phyloP scores from a whole-genome alignment of 2,888 invertebrate species.

The Dyspetes luteomarginatus region DNA sequence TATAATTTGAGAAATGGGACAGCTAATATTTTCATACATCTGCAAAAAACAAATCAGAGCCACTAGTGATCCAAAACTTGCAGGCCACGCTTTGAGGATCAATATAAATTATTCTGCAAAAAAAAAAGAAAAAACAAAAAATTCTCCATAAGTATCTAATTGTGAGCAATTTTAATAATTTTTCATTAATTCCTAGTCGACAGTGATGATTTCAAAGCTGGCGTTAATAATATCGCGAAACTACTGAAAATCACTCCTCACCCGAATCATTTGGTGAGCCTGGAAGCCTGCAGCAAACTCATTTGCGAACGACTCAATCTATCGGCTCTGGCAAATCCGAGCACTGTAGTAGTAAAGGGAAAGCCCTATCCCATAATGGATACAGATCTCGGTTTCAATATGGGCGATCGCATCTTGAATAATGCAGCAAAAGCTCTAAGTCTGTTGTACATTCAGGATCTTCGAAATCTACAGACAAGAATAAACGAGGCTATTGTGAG shows the following conservation, averaged over 20 bases:
- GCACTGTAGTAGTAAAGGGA: constrained; percentile 85
- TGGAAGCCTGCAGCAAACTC: constrained; percentile 88
- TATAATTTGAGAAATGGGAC: too few relatives aligned
- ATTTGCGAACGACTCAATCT: constrained; percentile 86
- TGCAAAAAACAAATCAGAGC: too few relatives aligned
- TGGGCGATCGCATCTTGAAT: constrained; percentile 87
- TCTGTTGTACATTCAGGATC: constrained; percentile 92
- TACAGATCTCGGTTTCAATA: constrained; percentile 87
- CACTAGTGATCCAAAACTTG: too few relatives aligned
- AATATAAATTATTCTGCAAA: constrained; percentile 31
- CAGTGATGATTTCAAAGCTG: constrained; percentile 92
- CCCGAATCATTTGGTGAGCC: constrained; percentile 90
- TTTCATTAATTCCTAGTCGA: constrained; percentile 86
- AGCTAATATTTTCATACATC: too few relatives aligned
- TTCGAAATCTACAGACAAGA: constrained; percentile 94
- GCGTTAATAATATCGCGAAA: constrained; percentile 91
- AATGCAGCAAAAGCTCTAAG: constrained; percentile 91
- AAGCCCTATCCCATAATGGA: constrained; percentile 89
- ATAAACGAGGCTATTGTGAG: constrained; percentile 97
- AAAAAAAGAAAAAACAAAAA: constrained; percentile 9
- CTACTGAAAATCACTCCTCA: constrained; percentile 92
- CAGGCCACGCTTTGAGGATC: too few relatives aligned
- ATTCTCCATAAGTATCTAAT: background rate
- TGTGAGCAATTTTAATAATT: constrained; percentile 2
- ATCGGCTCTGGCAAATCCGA: constrained; percentile 85